Conservation (phyloP, 2,888 invertebrate genomes). For the Rhimphoctona megacephalus region DNA sequence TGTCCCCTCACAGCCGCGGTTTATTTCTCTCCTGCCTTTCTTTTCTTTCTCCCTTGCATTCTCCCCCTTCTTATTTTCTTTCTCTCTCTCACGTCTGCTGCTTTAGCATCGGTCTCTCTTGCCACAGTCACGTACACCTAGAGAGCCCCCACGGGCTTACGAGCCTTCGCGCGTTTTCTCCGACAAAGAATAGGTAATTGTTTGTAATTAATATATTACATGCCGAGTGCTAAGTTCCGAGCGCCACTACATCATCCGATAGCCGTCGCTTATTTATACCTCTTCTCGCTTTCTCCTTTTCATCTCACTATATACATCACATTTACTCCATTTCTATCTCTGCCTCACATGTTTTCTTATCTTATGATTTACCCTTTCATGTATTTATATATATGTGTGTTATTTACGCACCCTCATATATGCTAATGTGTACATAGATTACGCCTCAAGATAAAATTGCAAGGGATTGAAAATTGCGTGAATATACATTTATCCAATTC, state of each 20-base stretch:
- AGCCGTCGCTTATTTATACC: slow-evolving; percentile 78
- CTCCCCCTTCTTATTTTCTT: slow-evolving; percentile 31
- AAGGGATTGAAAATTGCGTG: background rate
- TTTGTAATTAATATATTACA: slow-evolving; percentile 83
- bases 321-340: slow-evolving; percentile 3
- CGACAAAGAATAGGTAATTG: slow-evolving; percentile 80
- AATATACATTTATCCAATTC: background rate
- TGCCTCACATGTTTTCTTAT: background rate
- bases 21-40: slow-evolving; percentile 33
- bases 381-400: slow-evolving; percentile 16
- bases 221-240: slow-evolving; percentile 76
- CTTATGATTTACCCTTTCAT: slow-evolving; percentile 22
- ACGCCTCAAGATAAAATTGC: background rate
- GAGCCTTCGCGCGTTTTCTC: slow-evolving; percentile 44
- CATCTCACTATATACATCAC: slow-evolving; percentile 7
- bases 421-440: background rate
- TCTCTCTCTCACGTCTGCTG: slow-evolving; percentile 39
- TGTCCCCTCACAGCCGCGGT: slow-evolving; percentile 10
- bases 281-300: slow-evolving; percentile 35
- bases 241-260: slow-evolving; percentile 77
- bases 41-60: slow-evolving; percentile 63
- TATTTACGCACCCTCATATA: slow-evolving; percentile 34
- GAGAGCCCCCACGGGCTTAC: slow-evolving; percentile 49
- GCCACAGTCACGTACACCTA: slow-evolving; percentile 62
- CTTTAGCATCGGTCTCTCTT: slow-evolving; percentile 1